Evolutionary conservation across 2,797 vertebrate genomes (phyloP), one percentile per base, ranked within the genome.

Genomic region (Anabacerthia variegaticeps): DNA sequence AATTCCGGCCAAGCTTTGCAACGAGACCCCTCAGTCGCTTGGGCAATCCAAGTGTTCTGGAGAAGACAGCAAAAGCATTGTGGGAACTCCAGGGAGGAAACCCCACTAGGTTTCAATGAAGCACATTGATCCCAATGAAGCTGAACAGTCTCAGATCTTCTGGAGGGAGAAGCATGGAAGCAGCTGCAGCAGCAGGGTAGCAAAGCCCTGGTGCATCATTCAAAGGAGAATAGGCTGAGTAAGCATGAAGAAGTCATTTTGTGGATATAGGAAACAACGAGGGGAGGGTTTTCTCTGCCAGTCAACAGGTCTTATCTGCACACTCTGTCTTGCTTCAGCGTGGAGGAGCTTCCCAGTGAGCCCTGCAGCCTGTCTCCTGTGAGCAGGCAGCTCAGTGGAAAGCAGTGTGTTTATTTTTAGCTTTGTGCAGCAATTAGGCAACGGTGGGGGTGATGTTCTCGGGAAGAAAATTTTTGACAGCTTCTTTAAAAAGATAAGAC

Each of bases 401-500:
- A 94, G 43, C 43, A 48, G 14, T 7, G 22, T 19, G 12, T 49
- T 83, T 86, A 78, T 93, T 95, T 95, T 91, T 84, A 90, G 62
- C 26, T 59, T 75, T 24, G 20, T 58, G 28, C 34, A 78, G 89
- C 43, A 58, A 74, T 91, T 80, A 77, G 54, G 65, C n/a, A 77
- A 52, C 14, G 18, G 24, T 10, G 44, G 18, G 17, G 22, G 6
- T 62, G 12, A 27, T 56, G 41, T 78, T 78, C 67, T 90, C 24
- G 56, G 79, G 44, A 93, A 88, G 37, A 55, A 69, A 69, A 73
- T 34, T 93, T 90, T 85, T 77, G 66, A 63, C 62, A 76, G 66
- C 73, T 91, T 93, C 55, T 61, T 95, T 69, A 27, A 49, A 91
- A 91, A 92, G 82, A 79, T 91, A 93, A 95, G 59, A 69, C 34